Conservation (phyloP, 2,797 vertebrate species). For the Streptopelia turtur region DNA sequence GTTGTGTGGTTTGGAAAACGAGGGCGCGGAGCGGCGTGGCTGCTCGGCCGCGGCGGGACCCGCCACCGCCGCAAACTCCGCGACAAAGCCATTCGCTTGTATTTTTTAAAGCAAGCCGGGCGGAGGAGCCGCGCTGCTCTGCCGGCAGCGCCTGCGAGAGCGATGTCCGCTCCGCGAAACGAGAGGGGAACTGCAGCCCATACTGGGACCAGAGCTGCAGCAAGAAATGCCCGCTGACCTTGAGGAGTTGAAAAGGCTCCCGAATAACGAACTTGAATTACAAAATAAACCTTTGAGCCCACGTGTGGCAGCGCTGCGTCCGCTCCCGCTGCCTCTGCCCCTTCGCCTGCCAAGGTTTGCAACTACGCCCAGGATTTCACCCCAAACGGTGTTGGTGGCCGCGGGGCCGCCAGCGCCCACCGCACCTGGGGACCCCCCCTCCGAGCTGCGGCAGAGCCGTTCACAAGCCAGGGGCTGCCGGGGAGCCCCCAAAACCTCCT, state of each 20-base stretch:
- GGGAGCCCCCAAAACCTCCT: neutral
- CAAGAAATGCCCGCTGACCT: neutral
- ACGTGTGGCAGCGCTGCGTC: neutral
- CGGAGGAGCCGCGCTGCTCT: neutral
- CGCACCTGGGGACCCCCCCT: neutral
- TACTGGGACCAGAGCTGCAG: neutral
- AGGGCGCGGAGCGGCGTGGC: neutral
- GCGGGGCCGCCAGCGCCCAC: neutral
- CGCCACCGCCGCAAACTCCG: neutral
- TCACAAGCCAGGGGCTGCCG: neutral
- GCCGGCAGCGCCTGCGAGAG: neutral
- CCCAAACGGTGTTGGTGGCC: no score
- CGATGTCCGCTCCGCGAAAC: neutral
- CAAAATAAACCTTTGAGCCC: neutral
- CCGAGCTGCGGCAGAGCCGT: no score
- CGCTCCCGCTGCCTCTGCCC: neutral
- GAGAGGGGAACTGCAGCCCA: neutral
- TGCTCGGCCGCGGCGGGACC: neutral
- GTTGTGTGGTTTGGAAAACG: neutral
- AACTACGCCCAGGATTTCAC: neutral
- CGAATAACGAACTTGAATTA: neutral
- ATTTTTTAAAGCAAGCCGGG: no score
- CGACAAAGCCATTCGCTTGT: neutral
- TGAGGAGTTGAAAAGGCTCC: neutral
- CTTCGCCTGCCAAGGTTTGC: neutral